phyloP scores from a whole-genome alignment of 2,113 vertebrate species.

The Noctilio leporinus region DNA sequence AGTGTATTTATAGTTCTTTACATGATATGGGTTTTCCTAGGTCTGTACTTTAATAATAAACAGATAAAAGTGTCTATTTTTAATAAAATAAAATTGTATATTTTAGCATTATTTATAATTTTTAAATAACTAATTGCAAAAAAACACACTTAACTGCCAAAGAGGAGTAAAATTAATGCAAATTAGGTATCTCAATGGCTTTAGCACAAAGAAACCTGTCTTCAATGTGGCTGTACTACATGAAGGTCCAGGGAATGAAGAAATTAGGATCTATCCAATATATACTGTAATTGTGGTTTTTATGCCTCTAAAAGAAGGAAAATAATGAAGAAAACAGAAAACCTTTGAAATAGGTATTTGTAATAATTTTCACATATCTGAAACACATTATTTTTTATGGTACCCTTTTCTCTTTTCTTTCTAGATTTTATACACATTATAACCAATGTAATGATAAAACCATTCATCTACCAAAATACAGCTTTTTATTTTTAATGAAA shows the following conservation, averaged over 20 bases:
- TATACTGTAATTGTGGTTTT: background rate
- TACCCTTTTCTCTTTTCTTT: background rate
- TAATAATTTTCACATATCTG: background rate
- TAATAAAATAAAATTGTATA: background rate
- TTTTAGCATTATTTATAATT: background rate
- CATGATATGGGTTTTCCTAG: background rate
- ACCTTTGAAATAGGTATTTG: background rate
- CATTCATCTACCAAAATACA: background rate
- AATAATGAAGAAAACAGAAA: background rate
- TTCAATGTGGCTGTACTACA: background rate
- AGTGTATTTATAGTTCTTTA: background rate
- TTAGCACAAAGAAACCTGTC: background rate
- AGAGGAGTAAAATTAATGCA: background rate
- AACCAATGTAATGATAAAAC: background rate
- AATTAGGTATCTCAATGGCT: background rate
- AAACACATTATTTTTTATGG: background rate
- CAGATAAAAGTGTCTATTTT: background rate
- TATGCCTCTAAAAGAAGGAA: background rate
- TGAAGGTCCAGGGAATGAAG: too few species aligned
- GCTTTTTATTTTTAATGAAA: background rate
- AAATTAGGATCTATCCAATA: rapidly evolving
- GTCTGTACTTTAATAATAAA: background rate
- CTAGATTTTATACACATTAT: background rate
- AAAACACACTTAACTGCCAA: background rate
- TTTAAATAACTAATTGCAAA: background rate